phyloP scores from a whole-genome alignment of 1,140 invertebrate species.

The Tigriopus japonicus region DNA sequence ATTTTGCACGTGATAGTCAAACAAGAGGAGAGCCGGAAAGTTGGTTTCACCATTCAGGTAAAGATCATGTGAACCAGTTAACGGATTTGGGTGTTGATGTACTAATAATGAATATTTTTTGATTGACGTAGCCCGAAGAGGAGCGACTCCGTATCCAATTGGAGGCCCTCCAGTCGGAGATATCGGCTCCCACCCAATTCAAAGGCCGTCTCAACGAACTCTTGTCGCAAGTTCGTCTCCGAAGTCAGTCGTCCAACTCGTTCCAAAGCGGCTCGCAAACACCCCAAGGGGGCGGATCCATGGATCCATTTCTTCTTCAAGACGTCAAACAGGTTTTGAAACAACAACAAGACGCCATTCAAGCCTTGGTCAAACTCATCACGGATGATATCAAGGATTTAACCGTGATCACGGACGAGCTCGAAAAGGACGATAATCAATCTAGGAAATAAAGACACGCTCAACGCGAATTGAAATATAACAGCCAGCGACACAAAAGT shows the following conservation, averaged over 20 bases:
- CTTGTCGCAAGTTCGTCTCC: slow-evolving; percentile 41
- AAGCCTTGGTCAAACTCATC: neutral
- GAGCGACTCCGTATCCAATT: slow-evolving; percentile 61
- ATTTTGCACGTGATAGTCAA: slow-evolving; percentile 56
- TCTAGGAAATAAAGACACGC: too few relatives aligned
- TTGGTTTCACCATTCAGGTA: slow-evolving; percentile 51
- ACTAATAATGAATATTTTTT: too few relatives aligned
- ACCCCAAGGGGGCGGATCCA: slow-evolving; percentile 1
- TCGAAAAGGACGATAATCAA: too few relatives aligned
- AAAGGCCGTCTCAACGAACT: slow-evolving; percentile 79
- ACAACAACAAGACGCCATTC: slow-evolving; percentile 15
- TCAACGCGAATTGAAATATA: too few relatives aligned
- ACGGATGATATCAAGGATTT: slow-evolving; percentile 6
- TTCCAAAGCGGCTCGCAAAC: neutral
- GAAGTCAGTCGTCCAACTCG: neutral
- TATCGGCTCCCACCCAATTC: slow-evolving; percentile 75
- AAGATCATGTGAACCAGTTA: too few relatives aligned
- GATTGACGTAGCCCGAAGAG: slow-evolving; percentile 43
- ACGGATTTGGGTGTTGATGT: too few relatives aligned
- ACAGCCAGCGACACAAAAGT: too few relatives aligned
- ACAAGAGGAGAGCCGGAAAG: slow-evolving; percentile 65
- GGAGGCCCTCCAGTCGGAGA: slow-evolving; percentile 60
- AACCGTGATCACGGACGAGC: neutral
- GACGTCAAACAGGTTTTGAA: slow-evolving; percentile 12
- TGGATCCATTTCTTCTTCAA: slow-evolving; percentile 12